These are phyloP conservation scores for Dinoponera quadriceps DNA, from an alignment of 1,140 invertebrate genomes.

Conservation along the genomic window DNA sequence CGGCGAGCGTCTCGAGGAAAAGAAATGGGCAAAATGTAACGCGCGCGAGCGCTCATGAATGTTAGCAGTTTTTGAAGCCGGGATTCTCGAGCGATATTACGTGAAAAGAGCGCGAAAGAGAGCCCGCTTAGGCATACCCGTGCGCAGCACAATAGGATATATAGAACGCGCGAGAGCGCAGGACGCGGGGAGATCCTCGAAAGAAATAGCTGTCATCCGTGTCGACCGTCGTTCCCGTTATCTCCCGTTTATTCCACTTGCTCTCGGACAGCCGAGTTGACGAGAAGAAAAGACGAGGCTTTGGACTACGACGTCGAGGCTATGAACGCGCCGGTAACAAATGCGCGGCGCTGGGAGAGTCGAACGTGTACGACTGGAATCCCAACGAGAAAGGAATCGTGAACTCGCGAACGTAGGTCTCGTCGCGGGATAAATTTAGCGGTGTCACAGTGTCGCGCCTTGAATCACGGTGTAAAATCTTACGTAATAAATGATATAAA, in stretches of 20 bases:
- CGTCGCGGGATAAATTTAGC: not conserved
- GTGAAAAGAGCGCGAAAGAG: conserved; percentile 31
- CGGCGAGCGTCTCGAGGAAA: not conserved
- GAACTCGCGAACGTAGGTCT: not conserved
- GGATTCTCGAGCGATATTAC: not conserved
- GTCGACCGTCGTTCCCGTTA: conserved; percentile 70
- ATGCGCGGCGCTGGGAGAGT: conserved; percentile 45
- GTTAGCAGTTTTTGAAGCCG: not conserved
- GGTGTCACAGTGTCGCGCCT: not conserved
- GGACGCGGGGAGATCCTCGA: conserved; percentile 27
- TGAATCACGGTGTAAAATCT: not conserved
- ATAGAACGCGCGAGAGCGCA: conserved; percentile 27
- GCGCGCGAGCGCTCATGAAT: not conserved
- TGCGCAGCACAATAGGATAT: conserved; percentile 59
- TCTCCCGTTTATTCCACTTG: conserved; percentile 66
- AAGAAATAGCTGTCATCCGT: conserved; percentile 70
- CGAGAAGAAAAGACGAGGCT: conserved; percentile 23
- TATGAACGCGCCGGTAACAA: conserved; percentile 22
- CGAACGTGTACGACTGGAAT: conserved; percentile 36
- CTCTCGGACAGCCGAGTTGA: conserved; percentile 24
- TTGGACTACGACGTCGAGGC: conserved; percentile 43
- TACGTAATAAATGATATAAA: not conserved
- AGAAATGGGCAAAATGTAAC: not conserved
- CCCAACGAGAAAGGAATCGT: conserved; percentile 34
- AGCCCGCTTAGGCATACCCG: conserved; percentile 22